Evolutionary conservation across 2,113 vertebrate species (phyloP).

Genomic region (Ochotona curzoniae): DNA sequence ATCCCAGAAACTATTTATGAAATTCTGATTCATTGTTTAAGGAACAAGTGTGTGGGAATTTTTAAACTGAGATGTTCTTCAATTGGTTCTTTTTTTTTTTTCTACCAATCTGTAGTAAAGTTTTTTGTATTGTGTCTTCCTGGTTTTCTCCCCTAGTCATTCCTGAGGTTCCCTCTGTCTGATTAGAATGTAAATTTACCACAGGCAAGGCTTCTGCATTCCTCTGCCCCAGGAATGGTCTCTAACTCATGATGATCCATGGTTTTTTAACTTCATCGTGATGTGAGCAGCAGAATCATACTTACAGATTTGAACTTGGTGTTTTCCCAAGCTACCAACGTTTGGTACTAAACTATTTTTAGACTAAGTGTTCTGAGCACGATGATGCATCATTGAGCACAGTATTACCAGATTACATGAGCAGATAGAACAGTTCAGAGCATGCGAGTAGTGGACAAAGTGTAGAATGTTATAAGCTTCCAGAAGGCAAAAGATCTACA

Average conservation of each 20-base stretch:
- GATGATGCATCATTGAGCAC: background rate
- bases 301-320: background rate
- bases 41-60: background rate
- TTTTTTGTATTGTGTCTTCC: background rate
- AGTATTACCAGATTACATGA: fast-evolving
- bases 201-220: background rate
- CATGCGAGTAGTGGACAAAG: background rate
- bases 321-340: background rate
- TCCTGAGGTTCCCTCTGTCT: background rate
- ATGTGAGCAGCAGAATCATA: background rate
- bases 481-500: background rate
- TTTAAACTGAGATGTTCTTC: background rate
- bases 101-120: background rate
- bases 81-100: background rate
- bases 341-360: background rate
- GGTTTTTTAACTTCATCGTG: background rate
- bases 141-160: background rate
- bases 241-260: background rate
- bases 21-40: background rate
- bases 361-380: no score
- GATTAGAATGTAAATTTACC: background rate
- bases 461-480: background rate
- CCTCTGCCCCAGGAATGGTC: background rate
- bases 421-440: background rate
- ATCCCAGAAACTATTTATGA: background rate